Conservation (phyloP, 2,888 invertebrate genomes). For the Clistopyga incitator region DNA sequence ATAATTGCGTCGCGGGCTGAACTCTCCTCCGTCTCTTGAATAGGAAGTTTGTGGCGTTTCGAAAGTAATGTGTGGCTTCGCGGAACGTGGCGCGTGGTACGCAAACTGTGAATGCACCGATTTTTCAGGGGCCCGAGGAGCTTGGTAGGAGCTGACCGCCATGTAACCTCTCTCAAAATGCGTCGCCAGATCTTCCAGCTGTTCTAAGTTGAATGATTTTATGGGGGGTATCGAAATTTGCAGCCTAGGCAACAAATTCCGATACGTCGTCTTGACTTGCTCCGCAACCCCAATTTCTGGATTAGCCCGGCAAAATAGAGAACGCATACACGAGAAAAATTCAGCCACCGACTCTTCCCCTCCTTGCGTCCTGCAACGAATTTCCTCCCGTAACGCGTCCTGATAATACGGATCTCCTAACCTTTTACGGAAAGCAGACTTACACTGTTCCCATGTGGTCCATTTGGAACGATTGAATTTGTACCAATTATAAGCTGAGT, state of each 20-base stretch:
- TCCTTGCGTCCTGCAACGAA: constrained; percentile 5
- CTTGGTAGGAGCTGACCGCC: background rate
- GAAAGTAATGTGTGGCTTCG: background rate
- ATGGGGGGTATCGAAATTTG: background rate
- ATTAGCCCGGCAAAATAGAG: background rate
- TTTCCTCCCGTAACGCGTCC: constrained; percentile 1
- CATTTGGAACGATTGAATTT: background rate
- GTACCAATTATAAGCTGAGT: background rate
- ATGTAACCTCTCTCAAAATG: too few species aligned
- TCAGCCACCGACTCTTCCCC: background rate
- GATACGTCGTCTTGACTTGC: constrained; percentile 14
- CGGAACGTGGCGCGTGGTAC: background rate
- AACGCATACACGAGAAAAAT: constrained; percentile 2
- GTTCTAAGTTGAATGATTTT: background rate
- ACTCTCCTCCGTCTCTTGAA: background rate
- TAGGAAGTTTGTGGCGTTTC: too few species aligned
- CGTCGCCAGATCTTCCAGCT: background rate
- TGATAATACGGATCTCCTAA: constrained; percentile 14
- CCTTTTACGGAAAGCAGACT: background rate
- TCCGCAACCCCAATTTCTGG: background rate
- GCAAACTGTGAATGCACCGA: background rate
- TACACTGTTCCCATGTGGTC: background rate
- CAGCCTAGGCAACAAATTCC: constrained; percentile 37
- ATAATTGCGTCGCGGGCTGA: too few species aligned
- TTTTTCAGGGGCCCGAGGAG: background rate